Percentiles rank a stretch among this genome's conserved stretches.
phyloP scores from a whole-genome alignment of 1,140 invertebrate species.

The Euwallacea fornicatus region DNA sequence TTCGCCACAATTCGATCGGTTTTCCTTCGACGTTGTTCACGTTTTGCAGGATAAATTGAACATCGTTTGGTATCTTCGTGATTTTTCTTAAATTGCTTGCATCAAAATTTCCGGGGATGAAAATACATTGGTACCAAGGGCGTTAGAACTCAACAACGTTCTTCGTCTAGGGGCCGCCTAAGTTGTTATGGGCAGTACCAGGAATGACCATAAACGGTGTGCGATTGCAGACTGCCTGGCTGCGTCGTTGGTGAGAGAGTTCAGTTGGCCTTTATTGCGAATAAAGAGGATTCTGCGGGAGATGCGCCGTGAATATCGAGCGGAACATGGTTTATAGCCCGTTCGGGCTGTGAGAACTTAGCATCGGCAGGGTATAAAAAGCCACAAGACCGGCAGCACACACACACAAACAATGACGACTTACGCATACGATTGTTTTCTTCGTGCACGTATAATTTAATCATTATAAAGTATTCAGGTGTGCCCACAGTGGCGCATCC shows the following conservation, averaged over 20 bases:
- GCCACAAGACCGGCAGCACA: constrained; percentile 28
- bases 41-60: too few species aligned
- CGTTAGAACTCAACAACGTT: too few species aligned
- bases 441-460: constrained; percentile 32
- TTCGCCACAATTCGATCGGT: too few species aligned
- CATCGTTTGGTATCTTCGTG: too few species aligned
- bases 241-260: constrained; percentile 46
- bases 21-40: too few species aligned
- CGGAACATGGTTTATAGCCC: constrained; percentile 46
- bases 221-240: constrained; percentile 48
- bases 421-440: constrained; percentile 37
- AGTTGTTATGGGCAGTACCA: constrained; percentile 39
- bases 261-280: constrained; percentile 47
- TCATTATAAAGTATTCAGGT: constrained; percentile 32
- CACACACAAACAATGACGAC: constrained; percentile 33
- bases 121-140: too few species aligned
- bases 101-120: neutral
- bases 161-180: constrained; percentile 5
- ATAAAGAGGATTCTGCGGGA: constrained; percentile 50
- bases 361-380: constrained; percentile 32
- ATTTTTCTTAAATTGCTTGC: too few species aligned
- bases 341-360: constrained; percentile 49
- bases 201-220: constrained; percentile 45
- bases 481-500: constrained; percentile 17
- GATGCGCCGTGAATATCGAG: constrained; percentile 50